These are phyloP conservation scores for Caenorhabditis panamensis DNA, from an alignment of 2,888 invertebrate species.

Conservation along the genomic window DNA sequence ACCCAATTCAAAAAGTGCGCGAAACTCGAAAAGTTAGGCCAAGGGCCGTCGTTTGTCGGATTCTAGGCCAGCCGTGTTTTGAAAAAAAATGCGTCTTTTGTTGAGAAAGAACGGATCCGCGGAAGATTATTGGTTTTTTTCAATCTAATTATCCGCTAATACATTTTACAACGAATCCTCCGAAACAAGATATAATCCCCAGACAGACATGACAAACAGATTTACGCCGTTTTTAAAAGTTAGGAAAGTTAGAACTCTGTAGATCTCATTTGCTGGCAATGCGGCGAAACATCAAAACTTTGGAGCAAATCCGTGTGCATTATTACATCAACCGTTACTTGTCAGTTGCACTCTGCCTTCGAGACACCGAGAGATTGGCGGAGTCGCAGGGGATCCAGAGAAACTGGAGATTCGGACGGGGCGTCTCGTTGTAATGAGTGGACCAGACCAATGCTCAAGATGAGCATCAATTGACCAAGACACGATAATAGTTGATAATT, in stretches of 20 bases:
- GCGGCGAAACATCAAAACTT: slow-evolving; percentile 28
- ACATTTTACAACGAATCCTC: too few relatives aligned
- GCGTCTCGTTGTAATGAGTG: slow-evolving; percentile 27
- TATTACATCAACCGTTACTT: slow-evolving; percentile 55
- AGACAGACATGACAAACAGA: too few relatives aligned
- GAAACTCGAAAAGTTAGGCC: background rate
- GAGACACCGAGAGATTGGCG: slow-evolving; percentile 20
- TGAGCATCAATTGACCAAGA: background rate
- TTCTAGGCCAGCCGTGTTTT: background rate
- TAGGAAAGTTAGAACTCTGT: too few relatives aligned
- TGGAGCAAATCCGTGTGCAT: slow-evolving; percentile 33
- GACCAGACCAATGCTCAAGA: slow-evolving; percentile 15
- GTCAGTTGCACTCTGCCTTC: slow-evolving; percentile 37
- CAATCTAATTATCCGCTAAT: background rate
- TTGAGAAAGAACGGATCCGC: too few relatives aligned
- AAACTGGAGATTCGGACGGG: slow-evolving; percentile 31
- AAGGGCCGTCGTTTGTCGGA: background rate
- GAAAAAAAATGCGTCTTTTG: too few relatives aligned
- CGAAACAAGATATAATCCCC: too few relatives aligned
- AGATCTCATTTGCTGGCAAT: background rate
- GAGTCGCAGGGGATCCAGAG: slow-evolving; percentile 16
- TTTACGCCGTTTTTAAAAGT: too few relatives aligned
- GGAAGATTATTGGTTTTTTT: background rate
- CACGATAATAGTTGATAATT: background rate
- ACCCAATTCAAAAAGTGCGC: background rate